Percentiles rank a stretch among this genome's conserved stretches.
Evolutionary conservation across 2,888 invertebrate genomes (phyloP).

Genomic region (Meiosimyza decipiens): DNA sequence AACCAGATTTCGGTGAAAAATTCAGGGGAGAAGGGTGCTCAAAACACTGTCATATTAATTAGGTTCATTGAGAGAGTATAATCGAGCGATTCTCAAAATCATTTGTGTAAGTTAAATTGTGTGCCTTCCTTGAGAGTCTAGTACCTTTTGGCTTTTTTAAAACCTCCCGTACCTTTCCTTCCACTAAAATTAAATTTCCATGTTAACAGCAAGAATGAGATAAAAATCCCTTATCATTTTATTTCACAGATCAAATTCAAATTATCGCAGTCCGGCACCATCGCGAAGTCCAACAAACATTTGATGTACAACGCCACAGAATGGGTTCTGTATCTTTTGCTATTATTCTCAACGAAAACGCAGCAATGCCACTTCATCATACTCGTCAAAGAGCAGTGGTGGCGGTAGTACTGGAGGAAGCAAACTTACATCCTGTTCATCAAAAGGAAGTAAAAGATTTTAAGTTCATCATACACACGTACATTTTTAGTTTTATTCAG

Average conservation of each 20-base stretch:
- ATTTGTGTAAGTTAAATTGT: too few species aligned
- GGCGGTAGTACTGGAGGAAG: slow-evolving; percentile 40
- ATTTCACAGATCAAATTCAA: slow-evolving; percentile 58
- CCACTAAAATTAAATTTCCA: too few species aligned
- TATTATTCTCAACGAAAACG: slow-evolving; percentile 62
- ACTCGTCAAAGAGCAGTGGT: slow-evolving; percentile 54
- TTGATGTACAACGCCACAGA: slow-evolving; percentile 67
- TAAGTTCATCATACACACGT: slow-evolving; percentile 6
- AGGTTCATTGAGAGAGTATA: too few species aligned
- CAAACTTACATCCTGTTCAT: slow-evolving; percentile 26
- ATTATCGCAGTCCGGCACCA: slow-evolving; percentile 61
- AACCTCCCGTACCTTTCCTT: too few species aligned
- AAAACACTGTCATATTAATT: too few species aligned
- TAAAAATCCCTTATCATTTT: too few species aligned
- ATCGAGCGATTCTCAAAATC: too few species aligned
- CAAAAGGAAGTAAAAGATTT: slow-evolving; percentile 25
- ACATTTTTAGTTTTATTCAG: not conserved
- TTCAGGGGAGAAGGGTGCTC: too few species aligned
- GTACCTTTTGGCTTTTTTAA: too few species aligned
- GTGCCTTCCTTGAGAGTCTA: too few species aligned
- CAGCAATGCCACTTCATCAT: slow-evolving; percentile 51
- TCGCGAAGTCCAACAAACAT: slow-evolving; percentile 66
- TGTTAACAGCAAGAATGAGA: too few species aligned
- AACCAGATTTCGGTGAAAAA: too few species aligned
- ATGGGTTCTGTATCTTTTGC: slow-evolving; percentile 65